Evolutionary conservation across 2,888 invertebrate species (phyloP), one percentile per base, ranked within the genome.

Genomic region (Baccha elongata): DNA sequence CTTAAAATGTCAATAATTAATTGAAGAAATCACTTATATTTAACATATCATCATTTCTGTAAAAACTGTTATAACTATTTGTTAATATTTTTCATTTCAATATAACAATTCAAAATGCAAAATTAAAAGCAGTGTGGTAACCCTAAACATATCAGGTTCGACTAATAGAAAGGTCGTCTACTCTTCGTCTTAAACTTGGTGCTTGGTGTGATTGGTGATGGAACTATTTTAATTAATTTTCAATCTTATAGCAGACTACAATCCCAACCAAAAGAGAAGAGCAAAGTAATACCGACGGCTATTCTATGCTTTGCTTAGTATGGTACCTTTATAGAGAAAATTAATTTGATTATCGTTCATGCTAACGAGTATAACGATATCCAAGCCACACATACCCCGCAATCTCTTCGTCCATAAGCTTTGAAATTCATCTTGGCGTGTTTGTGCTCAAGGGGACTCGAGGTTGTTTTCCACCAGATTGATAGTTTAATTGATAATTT

Each of bases 211-310:
- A 65, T 74, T 65, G 55, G 68, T 64, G 64, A 74, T 80, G 80
- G 55, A 74, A 80, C 52, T 80, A 80, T 80, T 80, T 80, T 80
- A 80, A 80, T 80, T 80, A 80, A 80, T 74, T 80, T 80, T 74
- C 74, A 69, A 80, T 80, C 69, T 74, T 74, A 50, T 64, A 64
- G 8, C 74, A 44, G 42, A 35, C 64, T 19, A 44, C 37, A 52
- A 71, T 32, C 73, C 40, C 23, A 46, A 1, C 11, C 29, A 50
- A 50, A 3, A 5, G 11, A 7, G 13, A 13, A 17, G 8, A 13
- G 13, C 40, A 40, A 46, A 10, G 11, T 19, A 35, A 19, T 32
- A 35, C 32, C 53, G 32, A 55, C 19, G 53, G 35, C 21, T 21
- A 55, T 35, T 74, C 21, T 21, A 17, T 37, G 17, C n/a, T 32